Conservation (phyloP, 2,888 invertebrate species). For the Branchellion lobata region DNA sequence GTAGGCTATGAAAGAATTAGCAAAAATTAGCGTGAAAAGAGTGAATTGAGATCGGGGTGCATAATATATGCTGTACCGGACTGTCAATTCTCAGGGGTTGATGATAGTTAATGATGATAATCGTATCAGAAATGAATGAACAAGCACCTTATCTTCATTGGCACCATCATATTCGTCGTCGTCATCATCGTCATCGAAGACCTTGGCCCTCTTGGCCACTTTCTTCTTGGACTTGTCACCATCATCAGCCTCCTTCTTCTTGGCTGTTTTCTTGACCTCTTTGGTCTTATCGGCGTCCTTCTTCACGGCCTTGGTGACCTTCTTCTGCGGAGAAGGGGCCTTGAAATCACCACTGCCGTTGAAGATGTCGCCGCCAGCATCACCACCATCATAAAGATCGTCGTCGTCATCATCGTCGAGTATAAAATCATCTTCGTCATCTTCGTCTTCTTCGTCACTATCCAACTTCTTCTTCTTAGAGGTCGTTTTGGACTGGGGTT, state of each 20-base stretch:
- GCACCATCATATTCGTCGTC: slow-evolving; percentile 37
- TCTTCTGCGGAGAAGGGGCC: not conserved
- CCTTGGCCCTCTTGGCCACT: slow-evolving; percentile 41
- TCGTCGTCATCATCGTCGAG: not conserved
- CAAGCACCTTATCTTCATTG: not conserved
- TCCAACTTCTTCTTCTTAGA: slow-evolving; percentile 7
- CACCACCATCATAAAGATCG: not conserved
- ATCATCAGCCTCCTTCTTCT: not conserved
- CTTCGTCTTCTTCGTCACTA: not conserved
- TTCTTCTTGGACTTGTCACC: slow-evolving; percentile 36
- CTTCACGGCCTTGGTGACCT: not conserved
- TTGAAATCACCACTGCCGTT: not conserved
- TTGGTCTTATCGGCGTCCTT: not conserved
- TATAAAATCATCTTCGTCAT: not conserved
- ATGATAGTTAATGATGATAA: no score
- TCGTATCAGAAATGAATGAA: not conserved
- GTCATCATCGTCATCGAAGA: slow-evolving; percentile 18
- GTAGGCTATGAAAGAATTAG: no score
- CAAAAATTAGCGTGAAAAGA: no score
- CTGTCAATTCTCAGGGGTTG: no score
- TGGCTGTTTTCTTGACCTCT: not conserved
- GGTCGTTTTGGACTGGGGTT: slow-evolving; percentile 44
- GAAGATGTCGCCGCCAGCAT: slow-evolving; percentile 24
- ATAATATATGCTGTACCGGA: no score
- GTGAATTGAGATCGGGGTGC: no score